Evolutionary conservation across 92 coral and sea anemone species (phyloP), one percentile per base, ranked within the genome.

Genomic region (Porites rus): DNA sequence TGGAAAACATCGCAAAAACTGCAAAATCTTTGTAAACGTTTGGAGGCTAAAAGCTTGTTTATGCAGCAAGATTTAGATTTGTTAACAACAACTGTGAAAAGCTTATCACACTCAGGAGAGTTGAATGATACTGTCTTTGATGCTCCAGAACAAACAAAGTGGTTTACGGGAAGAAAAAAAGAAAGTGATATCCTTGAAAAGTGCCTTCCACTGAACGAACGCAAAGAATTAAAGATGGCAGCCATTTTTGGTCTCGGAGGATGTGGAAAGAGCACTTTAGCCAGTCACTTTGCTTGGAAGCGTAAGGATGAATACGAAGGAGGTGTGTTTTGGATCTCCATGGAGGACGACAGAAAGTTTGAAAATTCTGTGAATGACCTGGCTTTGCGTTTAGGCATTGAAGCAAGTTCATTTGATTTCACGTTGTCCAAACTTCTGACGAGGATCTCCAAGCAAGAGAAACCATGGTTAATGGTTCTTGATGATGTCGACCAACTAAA

Each of bases 291-390:
- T 72, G 86, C 81, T 1, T 72, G 78, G 66, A 69, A 78, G 72
- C 56, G 24, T 22, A 87, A 87, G 64, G 11, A 71, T 71, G 54
- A 62, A 75, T 94, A 92, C 86, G 73, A 46, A 3, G 98, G 94
- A 14, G 95, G 98, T 20, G 98, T 92, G 60, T 92, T 86, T 81
- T 94, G 98, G 95, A 65, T 94, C 78, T 92, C 98, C 11, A 93
- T 95, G 73, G 95, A 94, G 4, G 79, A 75, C 56, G 79, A 75
- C 22, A 54, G 18, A 68, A 71, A 22, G 56, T 74, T 81, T 7
- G 83, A 86, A 58, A 88, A 74, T 53, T 69, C 93, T 64, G 66
- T 92, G 53, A 73, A 75, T 83, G 93, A 92, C 58, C 82, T 92
- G 77, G 93, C 95, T 10, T 71, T 82, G 16, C 91, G 74, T 20